Evolutionary conservation across 2,888 invertebrate species (phyloP).

Genomic region (Serrognathus titanus): DNA sequence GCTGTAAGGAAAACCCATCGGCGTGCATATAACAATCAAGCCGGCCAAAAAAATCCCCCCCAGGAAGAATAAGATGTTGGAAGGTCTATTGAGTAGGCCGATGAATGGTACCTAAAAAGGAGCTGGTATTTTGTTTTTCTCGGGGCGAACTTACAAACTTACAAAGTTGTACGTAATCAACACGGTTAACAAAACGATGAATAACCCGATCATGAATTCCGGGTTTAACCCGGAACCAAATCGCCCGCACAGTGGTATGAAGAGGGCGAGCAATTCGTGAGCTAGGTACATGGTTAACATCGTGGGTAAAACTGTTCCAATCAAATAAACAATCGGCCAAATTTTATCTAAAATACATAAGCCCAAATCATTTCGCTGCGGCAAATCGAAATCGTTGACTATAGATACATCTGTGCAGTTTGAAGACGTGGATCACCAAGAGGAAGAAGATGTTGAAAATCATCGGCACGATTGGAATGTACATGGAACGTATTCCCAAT

Average conservation of each 20-base stretch:
- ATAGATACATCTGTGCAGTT: constrained; percentile 21
- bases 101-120: constrained; percentile 36
- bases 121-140: not conserved
- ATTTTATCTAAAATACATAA: constrained; percentile 22
- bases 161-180: constrained; percentile 45
- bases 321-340: constrained; percentile 26
- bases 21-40: constrained; percentile 57
- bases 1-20: constrained; percentile 69
- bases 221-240: constrained; percentile 49
- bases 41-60: constrained; percentile 31
- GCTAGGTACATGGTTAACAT: constrained; percentile 20
- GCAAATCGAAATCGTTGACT: not conserved
- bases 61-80: constrained; percentile 30
- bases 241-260: constrained; percentile 47
- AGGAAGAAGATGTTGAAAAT: constrained; percentile 23
- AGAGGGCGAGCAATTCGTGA: constrained; percentile 15
- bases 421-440: constrained; percentile 19
- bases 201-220: constrained; percentile 49
- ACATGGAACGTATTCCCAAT: constrained; percentile 23
- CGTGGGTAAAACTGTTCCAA: constrained; percentile 23
- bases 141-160: too few species aligned
- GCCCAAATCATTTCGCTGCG: not conserved
- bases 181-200: constrained; percentile 44
- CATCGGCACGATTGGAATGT: constrained; percentile 25
- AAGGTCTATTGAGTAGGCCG: constrained; percentile 32